These are phyloP conservation scores for Mystacides longicornis DNA, from an alignment of 2,888 invertebrate genomes.

Conservation along the genomic window DNA sequence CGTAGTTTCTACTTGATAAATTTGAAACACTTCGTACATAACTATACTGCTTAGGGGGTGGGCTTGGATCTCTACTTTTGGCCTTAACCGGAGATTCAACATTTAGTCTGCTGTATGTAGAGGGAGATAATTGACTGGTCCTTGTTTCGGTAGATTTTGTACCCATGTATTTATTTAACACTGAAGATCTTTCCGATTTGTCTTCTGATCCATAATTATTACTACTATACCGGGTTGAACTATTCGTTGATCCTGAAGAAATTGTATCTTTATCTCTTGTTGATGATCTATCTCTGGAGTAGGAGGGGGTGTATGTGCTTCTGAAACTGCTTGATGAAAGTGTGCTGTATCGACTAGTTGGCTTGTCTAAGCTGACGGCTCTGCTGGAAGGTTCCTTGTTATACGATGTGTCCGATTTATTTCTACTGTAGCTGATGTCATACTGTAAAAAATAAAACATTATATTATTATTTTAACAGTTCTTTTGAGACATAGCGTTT, in stretches of 20 bases:
- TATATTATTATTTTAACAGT: neutral
- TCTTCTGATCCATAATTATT: constrained; percentile 30
- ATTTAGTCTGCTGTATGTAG: constrained; percentile 44
- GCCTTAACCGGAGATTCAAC: constrained; percentile 36
- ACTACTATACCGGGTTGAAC: constrained; percentile 41
- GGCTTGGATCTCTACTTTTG: constrained; percentile 52
- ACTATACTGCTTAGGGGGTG: constrained; percentile 41
- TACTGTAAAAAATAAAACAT: constrained; percentile 20
- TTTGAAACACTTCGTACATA: constrained; percentile 35
- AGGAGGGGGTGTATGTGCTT: constrained; percentile 20
- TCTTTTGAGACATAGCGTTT: neutral
- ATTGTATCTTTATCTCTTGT: constrained; percentile 37
- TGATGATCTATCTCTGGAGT: constrained; percentile 33
- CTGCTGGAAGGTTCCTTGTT: constrained; percentile 14
- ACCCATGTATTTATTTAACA: constrained; percentile 20
- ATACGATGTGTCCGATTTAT: constrained; percentile 14
- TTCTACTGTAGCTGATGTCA: constrained; percentile 23
- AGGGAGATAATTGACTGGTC: constrained; percentile 35
- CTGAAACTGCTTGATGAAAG: constrained; percentile 15
- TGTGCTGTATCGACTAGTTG: constrained; percentile 14
- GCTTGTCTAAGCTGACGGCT: constrained; percentile 14
- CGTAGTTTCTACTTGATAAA: constrained; percentile 4
- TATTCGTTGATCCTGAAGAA: constrained; percentile 38
- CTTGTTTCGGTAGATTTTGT: constrained; percentile 25
- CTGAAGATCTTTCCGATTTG: constrained; percentile 20